Conservation (phyloP, 2,888 invertebrate species). For the Schrankia costaestrigalis region DNA sequence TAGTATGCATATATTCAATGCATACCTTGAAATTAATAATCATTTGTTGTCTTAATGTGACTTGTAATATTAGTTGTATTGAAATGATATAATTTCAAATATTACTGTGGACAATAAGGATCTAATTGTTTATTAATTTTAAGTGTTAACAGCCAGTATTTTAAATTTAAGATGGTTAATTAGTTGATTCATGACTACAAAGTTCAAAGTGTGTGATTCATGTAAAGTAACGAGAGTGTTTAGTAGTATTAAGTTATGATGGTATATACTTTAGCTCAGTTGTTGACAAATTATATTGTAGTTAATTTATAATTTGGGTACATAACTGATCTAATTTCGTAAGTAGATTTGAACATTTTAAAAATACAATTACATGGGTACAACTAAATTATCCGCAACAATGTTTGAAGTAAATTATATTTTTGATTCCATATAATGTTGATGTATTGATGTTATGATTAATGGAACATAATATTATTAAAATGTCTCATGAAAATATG, state of each 20-base stretch:
- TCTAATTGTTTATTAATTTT: no score
- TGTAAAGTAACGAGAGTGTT: conserved; percentile 33
- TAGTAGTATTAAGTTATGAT: conserved; percentile 39
- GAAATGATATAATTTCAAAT: no score
- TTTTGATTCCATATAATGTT: conserved; percentile 35
- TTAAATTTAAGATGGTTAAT: no score
- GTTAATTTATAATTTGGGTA: conserved; percentile 12
- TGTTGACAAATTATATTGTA: conserved; percentile 14
- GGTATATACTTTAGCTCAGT: conserved; percentile 25
- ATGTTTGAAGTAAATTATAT: conserved; percentile 29
- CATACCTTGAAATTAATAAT: no score
- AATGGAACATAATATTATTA: conserved; percentile 37
- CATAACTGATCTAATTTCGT: conserved; percentile 13
- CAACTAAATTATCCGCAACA: conserved; percentile 25
- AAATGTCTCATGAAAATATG: conserved; percentile 20
- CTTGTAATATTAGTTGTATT: no score
- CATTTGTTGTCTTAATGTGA: no score
- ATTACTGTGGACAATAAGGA: no score
- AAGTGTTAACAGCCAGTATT: no score
- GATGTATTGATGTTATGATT: conserved; percentile 35
- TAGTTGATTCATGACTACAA: conserved; percentile 47
- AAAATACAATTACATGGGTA: conserved; percentile 30
- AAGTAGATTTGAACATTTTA: conserved; percentile 13
- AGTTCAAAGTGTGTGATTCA: conserved; percentile 60
- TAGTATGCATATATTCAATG: no score